phyloP scores from a whole-genome alignment of 2,113 vertebrate genomes.

The Corythornis cristatus region DNA sequence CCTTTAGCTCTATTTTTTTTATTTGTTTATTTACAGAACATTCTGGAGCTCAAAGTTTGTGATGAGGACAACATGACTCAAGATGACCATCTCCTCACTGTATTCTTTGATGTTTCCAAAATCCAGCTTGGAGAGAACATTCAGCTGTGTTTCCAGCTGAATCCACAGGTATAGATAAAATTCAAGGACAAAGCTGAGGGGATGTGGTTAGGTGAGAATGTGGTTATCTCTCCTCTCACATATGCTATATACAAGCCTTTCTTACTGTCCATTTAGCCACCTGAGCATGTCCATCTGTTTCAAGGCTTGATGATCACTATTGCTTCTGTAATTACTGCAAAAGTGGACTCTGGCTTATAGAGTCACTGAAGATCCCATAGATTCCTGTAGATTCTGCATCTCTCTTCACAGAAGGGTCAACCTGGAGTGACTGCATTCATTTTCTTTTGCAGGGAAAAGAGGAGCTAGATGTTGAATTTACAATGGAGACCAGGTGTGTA shows the following conservation, averaged over 20 bases:
- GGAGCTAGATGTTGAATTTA: conserved; percentile 82
- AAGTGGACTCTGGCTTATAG: not conserved
- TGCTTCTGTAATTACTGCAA: not conserved
- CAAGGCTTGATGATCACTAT: not conserved
- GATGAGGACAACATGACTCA: conserved; percentile 75
- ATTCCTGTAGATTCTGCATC: not conserved
- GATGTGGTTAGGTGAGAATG: not conserved
- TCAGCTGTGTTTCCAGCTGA: conserved; percentile 75
- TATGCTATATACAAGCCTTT: not conserved
- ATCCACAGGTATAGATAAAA: conserved; percentile 72
- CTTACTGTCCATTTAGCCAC: not conserved
- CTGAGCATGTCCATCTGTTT: not conserved
- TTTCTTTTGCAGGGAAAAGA: conserved; percentile 70
- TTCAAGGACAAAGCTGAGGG: not conserved
- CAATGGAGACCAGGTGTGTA: conserved; percentile 80
- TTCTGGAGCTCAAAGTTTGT: conserved; percentile 78
- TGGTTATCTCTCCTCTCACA: not conserved
- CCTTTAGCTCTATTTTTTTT: not conserved
- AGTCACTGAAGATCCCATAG: not conserved
- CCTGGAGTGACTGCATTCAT: not conserved
- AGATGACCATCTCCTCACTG: conserved; percentile 80
- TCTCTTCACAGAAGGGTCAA: not conserved
- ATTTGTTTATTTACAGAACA: conserved; percentile 54
- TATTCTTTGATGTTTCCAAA: conserved; percentile 81
- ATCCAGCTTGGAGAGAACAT: conserved; percentile 78